Percentiles rank a stretch among this genome's conserved stretches.
phyloP scores from a whole-genome alignment of 2,797 vertebrate species.

The Gallinago solitaria region DNA sequence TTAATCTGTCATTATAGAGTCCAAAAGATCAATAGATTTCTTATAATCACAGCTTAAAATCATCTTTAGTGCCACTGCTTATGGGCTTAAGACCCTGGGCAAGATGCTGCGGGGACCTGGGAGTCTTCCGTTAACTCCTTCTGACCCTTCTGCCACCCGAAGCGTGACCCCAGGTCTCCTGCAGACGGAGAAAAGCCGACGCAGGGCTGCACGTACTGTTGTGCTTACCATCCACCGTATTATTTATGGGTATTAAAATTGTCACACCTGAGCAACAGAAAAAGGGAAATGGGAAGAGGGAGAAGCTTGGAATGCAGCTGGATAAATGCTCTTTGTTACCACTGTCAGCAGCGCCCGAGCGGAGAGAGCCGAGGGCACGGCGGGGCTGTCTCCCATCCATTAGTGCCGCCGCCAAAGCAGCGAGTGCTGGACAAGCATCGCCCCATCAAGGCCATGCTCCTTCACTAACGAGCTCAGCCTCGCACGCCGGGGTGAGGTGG shows the following conservation, averaged over 20 bases:
- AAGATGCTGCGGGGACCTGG: neutral
- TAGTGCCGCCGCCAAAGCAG: neutral
- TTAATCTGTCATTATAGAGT: slow-evolving; percentile 49
- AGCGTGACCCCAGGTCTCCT: neutral
- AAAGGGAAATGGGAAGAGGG: neutral
- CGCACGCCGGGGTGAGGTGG: accelerated
- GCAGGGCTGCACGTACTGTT: neutral
- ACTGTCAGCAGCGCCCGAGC: neutral
- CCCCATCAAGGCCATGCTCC: neutral
- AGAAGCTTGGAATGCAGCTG: neutral
- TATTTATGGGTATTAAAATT: neutral
- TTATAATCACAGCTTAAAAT: slow-evolving; percentile 50
- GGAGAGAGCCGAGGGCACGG: neutral
- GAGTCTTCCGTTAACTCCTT: neutral
- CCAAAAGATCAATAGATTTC: slow-evolving; percentile 50
- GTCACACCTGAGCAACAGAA: neutral
- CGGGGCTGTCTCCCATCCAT: neutral
- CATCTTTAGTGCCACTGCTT: neutral
- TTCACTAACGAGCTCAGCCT: neutral
- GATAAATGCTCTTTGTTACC: neutral
- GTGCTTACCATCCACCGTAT: neutral
- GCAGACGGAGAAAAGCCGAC: neutral
- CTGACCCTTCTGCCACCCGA: neutral
- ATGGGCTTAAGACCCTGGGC: neutral
- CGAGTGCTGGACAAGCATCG: accelerated